A percentile compares a stretch with the other conserved stretches of the same genome.
Evolutionary conservation across 2,888 invertebrate genomes (phyloP).

Genomic region (Dysmachus trigonus): DNA sequence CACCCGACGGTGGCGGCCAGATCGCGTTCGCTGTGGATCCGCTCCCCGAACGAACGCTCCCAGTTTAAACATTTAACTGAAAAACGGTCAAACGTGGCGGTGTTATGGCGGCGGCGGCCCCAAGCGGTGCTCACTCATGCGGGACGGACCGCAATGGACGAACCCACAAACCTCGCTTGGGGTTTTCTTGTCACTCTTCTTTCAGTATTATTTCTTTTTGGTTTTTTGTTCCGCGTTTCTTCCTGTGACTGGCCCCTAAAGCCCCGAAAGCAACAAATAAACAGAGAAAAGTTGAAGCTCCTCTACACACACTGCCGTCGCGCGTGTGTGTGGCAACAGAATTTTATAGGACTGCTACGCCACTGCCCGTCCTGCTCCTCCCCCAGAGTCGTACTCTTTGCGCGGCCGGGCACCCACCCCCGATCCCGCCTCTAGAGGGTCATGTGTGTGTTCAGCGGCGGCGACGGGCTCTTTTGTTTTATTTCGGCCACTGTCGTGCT

Average conservation of each 20-base stretch:
- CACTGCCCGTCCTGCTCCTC: not conserved
- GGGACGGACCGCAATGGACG: constrained; percentile 59
- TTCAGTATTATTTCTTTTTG: not conserved
- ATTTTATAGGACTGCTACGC: not conserved
- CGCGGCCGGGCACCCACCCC: not conserved
- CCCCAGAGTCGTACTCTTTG: not conserved
- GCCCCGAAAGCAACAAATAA: constrained; percentile 13
- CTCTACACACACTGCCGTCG: not conserved
- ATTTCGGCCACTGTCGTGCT: not conserved
- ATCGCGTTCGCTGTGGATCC: constrained; percentile 5
- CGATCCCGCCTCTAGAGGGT: not conserved
- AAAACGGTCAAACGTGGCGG: constrained; percentile 49
- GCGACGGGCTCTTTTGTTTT: not conserved
- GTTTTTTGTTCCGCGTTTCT: constrained; percentile 27
- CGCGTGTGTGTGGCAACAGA: not conserved
- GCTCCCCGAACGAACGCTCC: constrained; percentile 18
- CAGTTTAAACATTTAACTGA: constrained; percentile 41
- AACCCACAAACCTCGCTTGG: constrained; percentile 53
- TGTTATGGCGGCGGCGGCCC: constrained; percentile 51
- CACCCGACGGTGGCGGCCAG: constrained; percentile 12
- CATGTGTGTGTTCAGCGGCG: constrained; percentile 8
- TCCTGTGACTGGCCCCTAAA: constrained; percentile 26
- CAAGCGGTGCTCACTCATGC: constrained; percentile 61
- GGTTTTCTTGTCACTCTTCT: constrained; percentile 49
- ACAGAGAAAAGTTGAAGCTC: constrained; percentile 10